A percentile compares a stretch with the other conserved stretches of the same genome.
Evolutionary conservation across 2,888 invertebrate species (phyloP).

Genomic region (Aporophyla lueneburgensis): DNA sequence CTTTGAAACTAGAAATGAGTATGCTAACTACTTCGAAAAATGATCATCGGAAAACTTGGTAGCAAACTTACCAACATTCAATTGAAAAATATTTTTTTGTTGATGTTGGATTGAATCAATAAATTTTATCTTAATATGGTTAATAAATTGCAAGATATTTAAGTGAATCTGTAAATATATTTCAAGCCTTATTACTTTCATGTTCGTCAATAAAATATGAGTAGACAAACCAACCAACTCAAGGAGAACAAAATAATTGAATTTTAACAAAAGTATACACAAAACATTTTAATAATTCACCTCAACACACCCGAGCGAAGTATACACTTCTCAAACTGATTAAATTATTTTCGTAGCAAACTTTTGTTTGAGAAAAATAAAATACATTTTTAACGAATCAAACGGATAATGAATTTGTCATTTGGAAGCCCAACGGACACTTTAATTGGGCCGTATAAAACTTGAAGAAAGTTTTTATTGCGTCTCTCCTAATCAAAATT

Average conservation of each 20-base stretch:
- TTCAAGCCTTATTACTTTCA: background rate
- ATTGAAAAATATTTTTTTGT: background rate
- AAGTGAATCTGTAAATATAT: background rate
- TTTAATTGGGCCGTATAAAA: slow-evolving; percentile 80
- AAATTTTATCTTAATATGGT: background rate
- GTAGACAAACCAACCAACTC: background rate
- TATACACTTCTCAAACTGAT: slow-evolving; percentile 47
- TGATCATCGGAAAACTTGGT: background rate
- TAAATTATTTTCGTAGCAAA: slow-evolving; percentile 55
- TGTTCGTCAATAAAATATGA: slow-evolving; percentile 24
- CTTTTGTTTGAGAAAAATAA: slow-evolving; percentile 56
- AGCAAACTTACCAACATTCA: background rate
- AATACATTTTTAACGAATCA: slow-evolving; percentile 72
- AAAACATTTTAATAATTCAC: slow-evolving; percentile 59
- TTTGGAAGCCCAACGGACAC: slow-evolving; percentile 68
- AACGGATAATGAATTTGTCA: slow-evolving; percentile 78
- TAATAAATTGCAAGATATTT: background rate
- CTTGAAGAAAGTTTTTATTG: slow-evolving; percentile 78
- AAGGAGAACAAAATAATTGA: slow-evolving; percentile 26
- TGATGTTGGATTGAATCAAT: no score
- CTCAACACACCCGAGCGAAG: slow-evolving; percentile 31
- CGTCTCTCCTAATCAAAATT: slow-evolving; percentile 81
- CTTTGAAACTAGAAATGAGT: slow-evolving; percentile 1
- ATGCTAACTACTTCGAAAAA: background rate
- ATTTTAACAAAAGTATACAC: slow-evolving; percentile 26